phyloP scores from a whole-genome alignment of 2,888 invertebrate genomes.

The Drosophila subsilvestris region DNA sequence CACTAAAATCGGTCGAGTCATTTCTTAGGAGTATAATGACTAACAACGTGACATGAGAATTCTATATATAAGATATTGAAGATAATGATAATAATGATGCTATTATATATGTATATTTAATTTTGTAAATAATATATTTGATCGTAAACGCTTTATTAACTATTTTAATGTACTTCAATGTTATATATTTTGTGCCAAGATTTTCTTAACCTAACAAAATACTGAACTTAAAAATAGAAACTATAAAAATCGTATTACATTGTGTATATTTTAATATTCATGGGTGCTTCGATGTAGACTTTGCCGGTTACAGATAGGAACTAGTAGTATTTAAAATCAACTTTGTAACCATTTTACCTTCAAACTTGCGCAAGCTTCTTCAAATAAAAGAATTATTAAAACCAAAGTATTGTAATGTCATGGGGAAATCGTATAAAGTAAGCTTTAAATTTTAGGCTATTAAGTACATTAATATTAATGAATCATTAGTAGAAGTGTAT shows the following conservation, averaged over 20 bases:
- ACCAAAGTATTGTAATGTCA: no score
- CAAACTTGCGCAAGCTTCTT: not conserved
- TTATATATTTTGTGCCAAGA: not conserved
- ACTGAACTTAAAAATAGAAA: not conserved
- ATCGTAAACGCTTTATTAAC: slow-evolving; percentile 6
- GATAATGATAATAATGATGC: no score
- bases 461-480: no score
- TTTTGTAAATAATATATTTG: not conserved
- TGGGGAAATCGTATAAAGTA: no score
- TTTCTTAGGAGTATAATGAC: no score
- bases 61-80: no score
- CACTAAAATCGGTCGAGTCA: no score
- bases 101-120: not conserved
- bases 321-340: not conserved
- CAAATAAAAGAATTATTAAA: not conserved
- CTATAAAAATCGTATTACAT: not conserved
- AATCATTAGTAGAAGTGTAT: no score
- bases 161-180: not conserved
- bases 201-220: not conserved
- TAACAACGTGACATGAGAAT: no score
- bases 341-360: not conserved
- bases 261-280: not conserved
- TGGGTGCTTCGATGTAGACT: not conserved
- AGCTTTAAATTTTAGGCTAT: no score
- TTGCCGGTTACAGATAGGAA: not conserved